phyloP scores from a whole-genome alignment of 2,797 vertebrate species.

The Gobionotothen gibberifrons region DNA sequence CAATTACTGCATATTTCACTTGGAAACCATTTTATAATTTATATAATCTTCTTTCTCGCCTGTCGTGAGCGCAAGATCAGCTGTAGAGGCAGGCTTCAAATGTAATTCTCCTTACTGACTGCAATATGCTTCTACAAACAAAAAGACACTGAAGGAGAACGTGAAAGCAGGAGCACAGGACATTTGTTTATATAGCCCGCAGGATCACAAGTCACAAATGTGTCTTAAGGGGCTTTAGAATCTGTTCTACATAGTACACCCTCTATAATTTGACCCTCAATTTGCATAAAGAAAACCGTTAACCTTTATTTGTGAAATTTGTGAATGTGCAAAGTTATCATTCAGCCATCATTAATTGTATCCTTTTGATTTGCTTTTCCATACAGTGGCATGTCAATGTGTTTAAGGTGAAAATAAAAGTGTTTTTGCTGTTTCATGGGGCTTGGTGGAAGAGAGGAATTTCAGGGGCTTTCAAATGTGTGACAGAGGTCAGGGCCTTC shows the following conservation, averaged over 20 bases:
- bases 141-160: not conserved
- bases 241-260: not conserved
- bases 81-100: constrained; percentile 5
- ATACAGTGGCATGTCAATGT: not conserved
- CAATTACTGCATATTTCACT: not conserved
- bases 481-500: constrained; percentile 9
- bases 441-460: not conserved
- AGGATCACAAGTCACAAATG: not conserved
- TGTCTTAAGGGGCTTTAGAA: too few relatives aligned
- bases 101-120: not conserved
- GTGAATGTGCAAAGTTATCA: not conserved
- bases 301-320: not conserved
- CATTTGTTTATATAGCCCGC: not conserved
- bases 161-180: constrained; percentile 1
- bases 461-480: not conserved
- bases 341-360: not conserved
- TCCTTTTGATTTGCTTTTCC: constrained; percentile 5
- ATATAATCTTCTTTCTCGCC: not conserved
- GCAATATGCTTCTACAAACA: constrained; percentile 1
- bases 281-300: not conserved
- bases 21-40: not conserved
- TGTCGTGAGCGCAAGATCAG: constrained; percentile 6
- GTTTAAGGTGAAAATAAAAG: too few relatives aligned
- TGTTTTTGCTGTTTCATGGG: not conserved
- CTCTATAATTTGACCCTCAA: not conserved